Evolutionary conservation across 2,113 vertebrate genomes (phyloP).

Genomic region (Rissa tridactyla): DNA sequence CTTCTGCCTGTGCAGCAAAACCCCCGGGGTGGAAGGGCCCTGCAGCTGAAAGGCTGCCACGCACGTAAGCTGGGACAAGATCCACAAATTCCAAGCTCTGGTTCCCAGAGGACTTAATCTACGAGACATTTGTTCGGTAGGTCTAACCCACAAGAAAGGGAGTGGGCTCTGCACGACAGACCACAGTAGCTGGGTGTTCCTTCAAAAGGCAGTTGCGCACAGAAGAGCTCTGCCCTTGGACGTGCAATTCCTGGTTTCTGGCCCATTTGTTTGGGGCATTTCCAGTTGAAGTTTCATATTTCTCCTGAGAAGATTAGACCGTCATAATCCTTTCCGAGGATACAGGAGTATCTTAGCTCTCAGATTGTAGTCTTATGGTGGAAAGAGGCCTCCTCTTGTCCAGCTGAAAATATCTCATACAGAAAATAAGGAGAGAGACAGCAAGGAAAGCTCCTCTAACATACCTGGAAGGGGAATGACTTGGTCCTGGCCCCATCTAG

Average conservation of each 20-base stretch:
- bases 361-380: not conserved
- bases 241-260: not conserved
- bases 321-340: not conserved
- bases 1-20: not conserved
- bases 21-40: not conserved
- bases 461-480: not conserved
- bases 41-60: not conserved
- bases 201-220: not conserved
- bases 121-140: not conserved
- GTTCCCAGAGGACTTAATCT: not conserved
- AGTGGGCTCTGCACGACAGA: not conserved
- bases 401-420: not conserved
- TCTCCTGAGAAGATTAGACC: not conserved
- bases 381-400: not conserved
- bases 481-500: not conserved
- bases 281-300: not conserved
- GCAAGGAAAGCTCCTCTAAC: not conserved
- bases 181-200: accelerated
- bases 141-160: not conserved
- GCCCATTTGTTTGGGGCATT: not conserved
- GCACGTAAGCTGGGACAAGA: not conserved
- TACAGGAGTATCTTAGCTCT: not conserved
- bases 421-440: not conserved
- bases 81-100: not conserved
- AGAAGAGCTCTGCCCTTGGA: not conserved